phyloP scores from a whole-genome alignment of 2,888 invertebrate genomes.

The Drosophila niveifrons region DNA sequence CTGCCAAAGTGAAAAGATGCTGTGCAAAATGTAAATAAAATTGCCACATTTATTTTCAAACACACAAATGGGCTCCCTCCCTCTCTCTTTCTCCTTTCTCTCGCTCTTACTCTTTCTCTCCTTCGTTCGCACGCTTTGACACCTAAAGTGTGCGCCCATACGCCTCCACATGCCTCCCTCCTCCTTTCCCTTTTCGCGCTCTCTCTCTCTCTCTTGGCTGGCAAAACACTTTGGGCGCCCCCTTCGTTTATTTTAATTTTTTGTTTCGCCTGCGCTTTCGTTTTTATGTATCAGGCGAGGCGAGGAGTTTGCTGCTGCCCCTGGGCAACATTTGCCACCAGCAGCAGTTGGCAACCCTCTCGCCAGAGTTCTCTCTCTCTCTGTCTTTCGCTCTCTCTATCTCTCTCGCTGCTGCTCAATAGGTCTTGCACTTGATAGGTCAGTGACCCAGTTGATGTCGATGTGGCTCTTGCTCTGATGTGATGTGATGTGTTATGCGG shows the following conservation, averaged over 20 bases:
- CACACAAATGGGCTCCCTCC: slow-evolving; percentile 19
- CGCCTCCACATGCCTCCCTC: slow-evolving; percentile 53
- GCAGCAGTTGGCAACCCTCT: slow-evolving; percentile 38
- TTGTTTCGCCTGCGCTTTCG: slow-evolving; percentile 77
- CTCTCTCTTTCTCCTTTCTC: slow-evolving; percentile 19
- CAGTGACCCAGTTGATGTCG: slow-evolving; percentile 81
- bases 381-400: slow-evolving; percentile 14
- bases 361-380: slow-evolving; percentile 34
- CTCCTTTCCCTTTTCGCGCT: slow-evolving; percentile 10
- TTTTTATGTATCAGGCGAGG: slow-evolving; percentile 63
- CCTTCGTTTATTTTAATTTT: slow-evolving; percentile 79
- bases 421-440: slow-evolving; percentile 84
- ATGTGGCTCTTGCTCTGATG: slow-evolving; percentile 35
- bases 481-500: slow-evolving; percentile 24
- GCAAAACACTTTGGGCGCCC: slow-evolving; percentile 51
- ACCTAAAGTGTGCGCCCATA: slow-evolving; percentile 79
- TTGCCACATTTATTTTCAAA: slow-evolving; percentile 70
- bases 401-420: slow-evolving; percentile 64
- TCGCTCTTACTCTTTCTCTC: slow-evolving; percentile 30
- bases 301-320: slow-evolving; percentile 41
- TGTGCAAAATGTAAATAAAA: slow-evolving; percentile 72
- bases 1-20: slow-evolving; percentile 54
- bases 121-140: slow-evolving; percentile 68
- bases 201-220: not conserved
- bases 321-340: slow-evolving; percentile 59